phyloP scores from a whole-genome alignment of 2,113 vertebrate species.

The Mesocricetus auratus region DNA sequence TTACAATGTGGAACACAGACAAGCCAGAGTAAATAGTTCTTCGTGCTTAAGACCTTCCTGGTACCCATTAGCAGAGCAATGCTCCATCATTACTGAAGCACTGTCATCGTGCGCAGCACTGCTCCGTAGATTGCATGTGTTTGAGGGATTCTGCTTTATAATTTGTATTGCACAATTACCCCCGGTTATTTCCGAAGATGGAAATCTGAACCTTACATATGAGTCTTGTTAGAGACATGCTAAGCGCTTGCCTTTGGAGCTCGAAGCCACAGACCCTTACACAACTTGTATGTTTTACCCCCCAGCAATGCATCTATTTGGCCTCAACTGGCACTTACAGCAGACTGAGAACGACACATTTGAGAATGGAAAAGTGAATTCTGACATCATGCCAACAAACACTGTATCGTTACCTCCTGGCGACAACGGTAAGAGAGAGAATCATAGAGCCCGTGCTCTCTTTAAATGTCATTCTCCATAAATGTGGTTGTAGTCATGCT shows the following conservation, averaged over 20 bases:
- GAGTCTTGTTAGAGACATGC: conserved; percentile 57
- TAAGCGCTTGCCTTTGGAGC: conserved; percentile 15
- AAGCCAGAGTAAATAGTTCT: neutral
- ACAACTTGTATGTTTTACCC: conserved; percentile 83
- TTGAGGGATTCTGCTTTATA: conserved; percentile 65
- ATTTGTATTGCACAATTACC: conserved; percentile 69
- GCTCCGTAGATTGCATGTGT: neutral
- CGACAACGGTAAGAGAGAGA: conserved; percentile 92
- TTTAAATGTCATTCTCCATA: conserved; percentile 11
- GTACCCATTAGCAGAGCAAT: neutral
- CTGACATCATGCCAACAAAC: conserved; percentile 92
- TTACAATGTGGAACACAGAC: neutral
- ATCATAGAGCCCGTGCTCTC: neutral
- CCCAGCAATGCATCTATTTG: conserved; percentile 97
- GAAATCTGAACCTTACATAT: conserved; percentile 30
- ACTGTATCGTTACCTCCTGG: conserved; percentile 92
- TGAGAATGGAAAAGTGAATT: conserved; percentile 96
- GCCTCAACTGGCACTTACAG: conserved; percentile 98
- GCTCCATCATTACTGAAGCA: neutral
- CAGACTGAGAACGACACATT: conserved; percentile 97
- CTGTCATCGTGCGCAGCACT: neutral
- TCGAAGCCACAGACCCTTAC: conserved; percentile 77
- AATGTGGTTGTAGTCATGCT: neutral
- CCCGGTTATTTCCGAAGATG: neutral
- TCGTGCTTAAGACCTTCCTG: neutral